Percentiles rank a stretch among this genome's conserved stretches.
Conservation (phyloP, 2,888 invertebrate genomes). For the Melipona bicolor region DNA sequence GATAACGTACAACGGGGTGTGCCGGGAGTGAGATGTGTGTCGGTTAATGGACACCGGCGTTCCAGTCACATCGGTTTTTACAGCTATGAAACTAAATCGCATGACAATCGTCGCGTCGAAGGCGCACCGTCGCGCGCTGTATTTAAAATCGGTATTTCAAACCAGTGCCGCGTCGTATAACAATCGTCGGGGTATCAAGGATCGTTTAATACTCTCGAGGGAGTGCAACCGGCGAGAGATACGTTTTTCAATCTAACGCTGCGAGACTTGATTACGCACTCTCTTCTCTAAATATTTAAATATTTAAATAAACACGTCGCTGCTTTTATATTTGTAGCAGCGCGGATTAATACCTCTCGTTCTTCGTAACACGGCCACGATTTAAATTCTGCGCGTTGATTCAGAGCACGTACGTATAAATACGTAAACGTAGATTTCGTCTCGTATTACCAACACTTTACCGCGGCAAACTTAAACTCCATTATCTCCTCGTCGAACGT, state of each 20-base stretch:
- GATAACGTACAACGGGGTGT: conserved; percentile 23
- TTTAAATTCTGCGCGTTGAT: conserved; percentile 4
- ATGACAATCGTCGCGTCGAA: conserved; percentile 31
- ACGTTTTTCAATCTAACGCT: not conserved
- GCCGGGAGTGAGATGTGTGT: conserved; percentile 14
- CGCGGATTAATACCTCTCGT: conserved; percentile 16
- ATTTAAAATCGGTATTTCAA: conserved; percentile 30
- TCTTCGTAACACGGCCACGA: not conserved
- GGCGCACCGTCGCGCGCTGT: not conserved
- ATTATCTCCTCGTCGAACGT: not conserved
- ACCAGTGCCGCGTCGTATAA: not conserved
- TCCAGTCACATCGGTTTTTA: conserved; percentile 29
- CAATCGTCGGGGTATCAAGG: not conserved
- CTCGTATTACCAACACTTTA: not conserved
- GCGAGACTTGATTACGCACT: not conserved
- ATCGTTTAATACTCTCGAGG: conserved; percentile 4
- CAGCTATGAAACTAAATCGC: conserved; percentile 36
- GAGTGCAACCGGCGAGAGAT: too few relatives aligned
- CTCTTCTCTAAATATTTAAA: not conserved
- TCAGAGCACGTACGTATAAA: conserved; percentile 22
- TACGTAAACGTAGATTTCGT: conserved; percentile 11
- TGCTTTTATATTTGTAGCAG: not conserved
- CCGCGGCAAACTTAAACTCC: not conserved
- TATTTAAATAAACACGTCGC: not conserved
- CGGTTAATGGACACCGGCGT: conserved; percentile 40